Evolutionary conservation across 1,140 invertebrate species (phyloP).

Genomic region (Spodoptera litura): DNA sequence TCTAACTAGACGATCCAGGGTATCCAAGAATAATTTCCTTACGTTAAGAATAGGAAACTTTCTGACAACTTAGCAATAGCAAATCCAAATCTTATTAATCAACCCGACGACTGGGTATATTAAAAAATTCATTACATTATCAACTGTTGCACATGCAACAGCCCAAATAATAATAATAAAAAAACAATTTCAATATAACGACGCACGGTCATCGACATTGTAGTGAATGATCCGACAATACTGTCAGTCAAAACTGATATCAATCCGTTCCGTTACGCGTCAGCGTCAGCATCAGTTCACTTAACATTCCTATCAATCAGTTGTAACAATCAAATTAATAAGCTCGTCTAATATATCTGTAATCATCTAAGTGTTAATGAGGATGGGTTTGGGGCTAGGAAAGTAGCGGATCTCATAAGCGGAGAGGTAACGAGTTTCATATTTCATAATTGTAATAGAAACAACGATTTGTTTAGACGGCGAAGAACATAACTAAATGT

Average conservation of each 20-base stretch:
- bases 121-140: too few relatives aligned
- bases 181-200: background rate
- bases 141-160: background rate
- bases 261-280: constrained; percentile 23
- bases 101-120: too few relatives aligned
- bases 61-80: too few relatives aligned
- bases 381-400: constrained; percentile 15
- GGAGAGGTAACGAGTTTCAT: background rate
- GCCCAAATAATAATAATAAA: background rate
- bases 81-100: too few relatives aligned
- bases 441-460: too few relatives aligned
- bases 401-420: background rate
- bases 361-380: constrained; percentile 48
- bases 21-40: too few relatives aligned
- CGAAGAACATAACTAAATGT: too few relatives aligned
- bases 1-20: too few relatives aligned
- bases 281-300: constrained; percentile 46
- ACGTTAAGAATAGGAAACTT: too few relatives aligned
- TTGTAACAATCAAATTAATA: constrained; percentile 48
- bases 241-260: constrained; percentile 33
- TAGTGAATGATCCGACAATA: constrained; percentile 19
- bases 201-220: constrained; percentile 29
- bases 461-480: too few relatives aligned
- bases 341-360: constrained; percentile 43
- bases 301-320: constrained; percentile 55